phyloP scores from a whole-genome alignment of 2,888 invertebrate genomes.

The Drosophila merina region DNA sequence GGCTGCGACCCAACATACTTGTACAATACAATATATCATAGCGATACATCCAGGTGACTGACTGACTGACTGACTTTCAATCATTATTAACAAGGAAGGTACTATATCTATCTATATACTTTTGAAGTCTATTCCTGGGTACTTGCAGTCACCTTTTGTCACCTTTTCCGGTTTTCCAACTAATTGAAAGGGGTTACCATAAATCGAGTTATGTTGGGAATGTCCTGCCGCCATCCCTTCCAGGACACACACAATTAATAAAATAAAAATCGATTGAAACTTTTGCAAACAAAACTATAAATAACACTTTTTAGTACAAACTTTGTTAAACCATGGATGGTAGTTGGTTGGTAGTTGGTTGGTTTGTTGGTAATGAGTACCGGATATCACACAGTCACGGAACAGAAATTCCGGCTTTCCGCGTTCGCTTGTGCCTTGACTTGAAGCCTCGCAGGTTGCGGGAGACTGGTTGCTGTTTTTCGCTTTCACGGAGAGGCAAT shows the following conservation, averaged over 20 bases:
- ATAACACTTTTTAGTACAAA: neutral
- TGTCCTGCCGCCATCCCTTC: neutral
- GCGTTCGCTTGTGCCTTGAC: no score
- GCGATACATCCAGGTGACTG: no score
- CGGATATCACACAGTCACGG: neutral
- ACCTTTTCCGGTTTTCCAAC: conserved; percentile 7
- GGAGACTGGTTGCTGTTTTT: neutral
- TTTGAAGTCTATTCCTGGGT: no score
- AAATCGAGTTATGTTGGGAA: conserved; percentile 33
- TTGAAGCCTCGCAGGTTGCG: neutral
- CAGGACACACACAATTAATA: neutral
- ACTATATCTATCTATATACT: no score
- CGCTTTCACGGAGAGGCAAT: neutral
- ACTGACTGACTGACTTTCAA: no score
- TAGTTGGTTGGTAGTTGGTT: no score
- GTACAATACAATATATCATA: neutral
- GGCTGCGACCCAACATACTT: neutral
- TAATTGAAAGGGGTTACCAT: conserved; percentile 32
- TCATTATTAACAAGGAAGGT: no score
- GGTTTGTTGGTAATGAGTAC: neutral
- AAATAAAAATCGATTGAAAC: neutral
- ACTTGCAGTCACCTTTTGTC: no score
- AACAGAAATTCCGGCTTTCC: neutral
- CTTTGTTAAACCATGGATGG: neutral
- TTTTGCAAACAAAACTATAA: neutral